Evolutionary conservation across 1,140 invertebrate species (phyloP).

Genomic region (Drosophila auraria): DNA sequence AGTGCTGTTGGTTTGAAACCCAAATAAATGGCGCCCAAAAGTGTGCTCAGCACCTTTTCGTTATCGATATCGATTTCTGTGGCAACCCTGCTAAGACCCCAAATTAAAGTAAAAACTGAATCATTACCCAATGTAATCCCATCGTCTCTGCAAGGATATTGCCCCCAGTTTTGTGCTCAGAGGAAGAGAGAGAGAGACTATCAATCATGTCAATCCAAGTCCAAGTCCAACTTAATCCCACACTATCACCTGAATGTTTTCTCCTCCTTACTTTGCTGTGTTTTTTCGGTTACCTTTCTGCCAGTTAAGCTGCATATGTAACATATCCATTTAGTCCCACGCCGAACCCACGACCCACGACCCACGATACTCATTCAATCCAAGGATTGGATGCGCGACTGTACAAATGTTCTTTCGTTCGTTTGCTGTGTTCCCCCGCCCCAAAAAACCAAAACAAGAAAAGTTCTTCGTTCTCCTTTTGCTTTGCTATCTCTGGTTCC

Average conservation of each 20-base stretch:
- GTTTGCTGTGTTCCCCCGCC: constrained; percentile 36
- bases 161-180: constrained; percentile 9
- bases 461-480: constrained; percentile 13
- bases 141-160: constrained; percentile 20
- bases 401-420: constrained; percentile 54
- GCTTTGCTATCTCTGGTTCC: constrained; percentile 36
- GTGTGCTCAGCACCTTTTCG: background rate
- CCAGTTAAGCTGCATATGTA: constrained; percentile 25
- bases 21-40: background rate
- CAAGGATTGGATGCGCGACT: constrained; percentile 25
- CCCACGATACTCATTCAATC: constrained; percentile 13
- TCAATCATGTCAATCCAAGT: background rate
- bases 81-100: background rate
- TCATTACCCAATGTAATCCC: background rate
- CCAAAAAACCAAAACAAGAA: background rate
- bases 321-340: constrained; percentile 16
- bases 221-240: background rate
- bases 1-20: background rate
- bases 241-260: constrained; percentile 11
- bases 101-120: background rate
- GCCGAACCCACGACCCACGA: background rate
- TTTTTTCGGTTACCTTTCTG: constrained; percentile 1
- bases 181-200: background rate
- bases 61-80: background rate
- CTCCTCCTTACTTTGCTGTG: constrained; percentile 6